These are phyloP conservation scores for Plecturocebus donacophilus DNA, from an alignment of 2,113 vertebrate genomes.

Conservation along the genomic window DNA sequence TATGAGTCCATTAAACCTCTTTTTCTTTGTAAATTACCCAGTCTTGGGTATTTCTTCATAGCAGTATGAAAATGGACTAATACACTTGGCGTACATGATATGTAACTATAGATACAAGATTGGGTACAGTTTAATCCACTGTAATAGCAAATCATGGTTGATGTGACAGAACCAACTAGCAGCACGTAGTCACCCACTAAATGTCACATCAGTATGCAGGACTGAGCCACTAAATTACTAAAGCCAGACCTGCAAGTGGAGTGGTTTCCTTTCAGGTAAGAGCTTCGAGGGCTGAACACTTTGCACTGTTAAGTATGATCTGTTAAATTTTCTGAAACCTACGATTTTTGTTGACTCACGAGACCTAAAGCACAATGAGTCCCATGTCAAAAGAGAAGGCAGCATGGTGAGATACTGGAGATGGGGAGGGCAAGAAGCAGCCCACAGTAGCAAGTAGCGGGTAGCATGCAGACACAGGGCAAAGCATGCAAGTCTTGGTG, in stretches of 20 bases:
- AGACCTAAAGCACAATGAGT: background rate
- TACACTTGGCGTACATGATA: no score
- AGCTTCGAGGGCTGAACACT: background rate
- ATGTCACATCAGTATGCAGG: background rate
- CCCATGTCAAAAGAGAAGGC: background rate
- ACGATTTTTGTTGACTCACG: background rate
- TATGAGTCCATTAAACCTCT: no score
- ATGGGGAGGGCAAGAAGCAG: background rate
- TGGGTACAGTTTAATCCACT: background rate
- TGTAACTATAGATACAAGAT: background rate
- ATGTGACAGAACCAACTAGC: background rate
- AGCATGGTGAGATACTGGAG: background rate
- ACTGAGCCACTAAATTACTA: background rate
- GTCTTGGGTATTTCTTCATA: no score
- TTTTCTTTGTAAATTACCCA: no score
- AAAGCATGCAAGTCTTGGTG: background rate
- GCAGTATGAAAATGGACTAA: no score
- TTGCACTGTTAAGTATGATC: background rate
- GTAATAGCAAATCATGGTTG: background rate
- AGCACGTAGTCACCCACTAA: background rate
- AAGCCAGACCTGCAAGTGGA: background rate
- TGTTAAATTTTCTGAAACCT: background rate
- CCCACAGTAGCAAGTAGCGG: no score
- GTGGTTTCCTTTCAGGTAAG: background rate
- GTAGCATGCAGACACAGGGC: background rate